Conservation (phyloP, 64 coral and sea anemone species). For the Hydrozoanthus tunicans region DNA sequence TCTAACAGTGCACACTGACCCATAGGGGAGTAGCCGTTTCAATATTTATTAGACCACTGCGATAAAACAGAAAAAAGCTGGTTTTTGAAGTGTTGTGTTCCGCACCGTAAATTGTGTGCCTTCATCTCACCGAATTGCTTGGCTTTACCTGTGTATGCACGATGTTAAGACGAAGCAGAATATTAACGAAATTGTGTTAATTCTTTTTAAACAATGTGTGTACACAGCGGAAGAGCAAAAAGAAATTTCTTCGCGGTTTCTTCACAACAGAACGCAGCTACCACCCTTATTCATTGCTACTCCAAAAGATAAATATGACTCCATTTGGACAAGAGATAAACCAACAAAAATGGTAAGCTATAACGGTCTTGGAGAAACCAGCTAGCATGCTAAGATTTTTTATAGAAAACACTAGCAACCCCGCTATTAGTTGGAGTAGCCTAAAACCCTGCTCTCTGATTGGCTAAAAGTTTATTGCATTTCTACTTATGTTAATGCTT, state of each 20-base stretch:
- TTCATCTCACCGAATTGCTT: no score
- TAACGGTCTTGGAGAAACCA: no score
- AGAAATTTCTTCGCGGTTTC: slow-evolving; percentile 83
- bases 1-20: no score
- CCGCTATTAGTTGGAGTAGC: no score
- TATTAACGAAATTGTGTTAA: neutral
- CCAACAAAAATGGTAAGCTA: slow-evolving; percentile 69
- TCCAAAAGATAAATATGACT: slow-evolving; percentile 80
- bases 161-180: neutral
- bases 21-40: no score
- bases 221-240: slow-evolving; percentile 72
- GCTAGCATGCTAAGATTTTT: neutral
- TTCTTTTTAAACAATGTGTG: neutral
- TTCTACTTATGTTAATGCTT: no score
- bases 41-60: no score
- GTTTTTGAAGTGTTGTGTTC: no score
- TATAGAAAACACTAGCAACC: neutral
- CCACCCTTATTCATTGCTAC: slow-evolving; percentile 88
- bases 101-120: no score
- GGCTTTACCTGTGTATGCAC: neutral
- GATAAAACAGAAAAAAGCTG: no score
- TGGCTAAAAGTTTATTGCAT: no score
- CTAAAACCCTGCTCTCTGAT: no score
- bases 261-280: slow-evolving; percentile 71
- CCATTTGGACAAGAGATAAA: slow-evolving; percentile 81